These are phyloP conservation scores for Dendrolimus kikuchii DNA, from an alignment of 1,140 invertebrate species.

Conservation along the genomic window DNA sequence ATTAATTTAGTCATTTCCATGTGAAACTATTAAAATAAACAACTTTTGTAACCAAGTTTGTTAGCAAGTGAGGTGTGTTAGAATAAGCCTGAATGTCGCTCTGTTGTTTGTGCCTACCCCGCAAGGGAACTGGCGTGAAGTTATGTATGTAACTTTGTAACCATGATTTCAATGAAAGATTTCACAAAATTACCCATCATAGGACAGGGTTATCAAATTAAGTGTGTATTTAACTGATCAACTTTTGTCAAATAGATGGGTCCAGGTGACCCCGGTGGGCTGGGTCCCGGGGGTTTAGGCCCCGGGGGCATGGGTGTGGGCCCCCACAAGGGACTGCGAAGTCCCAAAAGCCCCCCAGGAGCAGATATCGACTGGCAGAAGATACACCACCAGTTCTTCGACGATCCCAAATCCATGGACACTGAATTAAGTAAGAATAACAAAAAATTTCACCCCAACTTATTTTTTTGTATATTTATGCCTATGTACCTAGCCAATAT, in stretches of 20 bases:
- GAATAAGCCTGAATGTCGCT: too few relatives aligned
- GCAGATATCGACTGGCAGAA: slow-evolving; percentile 91
- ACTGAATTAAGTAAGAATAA: slow-evolving; percentile 50
- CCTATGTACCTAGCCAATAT: too few relatives aligned
- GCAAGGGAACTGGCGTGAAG: too few relatives aligned
- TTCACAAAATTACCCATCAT: too few relatives aligned
- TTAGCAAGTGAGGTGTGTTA: too few relatives aligned
- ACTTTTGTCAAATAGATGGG: slow-evolving; percentile 37
- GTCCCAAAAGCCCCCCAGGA: slow-evolving; percentile 63
- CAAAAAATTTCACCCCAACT: neutral
- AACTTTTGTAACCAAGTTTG: too few relatives aligned
- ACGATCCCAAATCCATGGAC: slow-evolving; percentile 74
- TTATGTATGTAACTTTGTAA: neutral
- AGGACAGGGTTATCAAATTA: too few relatives aligned
- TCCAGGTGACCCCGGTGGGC: slow-evolving; percentile 51
- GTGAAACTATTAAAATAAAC: too few relatives aligned
- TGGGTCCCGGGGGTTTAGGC: slow-evolving; percentile 21
- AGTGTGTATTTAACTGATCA: too few relatives aligned
- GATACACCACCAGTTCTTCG: slow-evolving; percentile 87
- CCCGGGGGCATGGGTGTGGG: slow-evolving; percentile 17
- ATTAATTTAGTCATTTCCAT: too few relatives aligned
- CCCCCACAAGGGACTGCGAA: slow-evolving; percentile 52
- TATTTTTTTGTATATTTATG: too few relatives aligned
- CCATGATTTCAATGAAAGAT: neutral
- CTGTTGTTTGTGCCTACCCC: too few relatives aligned